Evolutionary conservation across 2,113 vertebrate genomes (phyloP), one percentile per base, ranked within the genome.

Genomic region (Recurvirostra avosetta): DNA sequence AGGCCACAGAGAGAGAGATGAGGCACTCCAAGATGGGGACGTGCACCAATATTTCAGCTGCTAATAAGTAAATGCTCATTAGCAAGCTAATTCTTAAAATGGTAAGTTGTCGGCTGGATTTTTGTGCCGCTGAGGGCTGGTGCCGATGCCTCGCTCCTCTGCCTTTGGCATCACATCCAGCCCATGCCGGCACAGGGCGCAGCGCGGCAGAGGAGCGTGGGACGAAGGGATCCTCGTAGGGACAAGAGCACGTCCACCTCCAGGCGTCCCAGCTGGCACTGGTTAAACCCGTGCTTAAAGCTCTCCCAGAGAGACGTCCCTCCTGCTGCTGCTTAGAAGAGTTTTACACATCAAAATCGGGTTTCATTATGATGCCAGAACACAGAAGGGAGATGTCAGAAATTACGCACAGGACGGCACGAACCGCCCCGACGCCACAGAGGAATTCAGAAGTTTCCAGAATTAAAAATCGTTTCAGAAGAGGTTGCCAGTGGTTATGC

Each of bases 321-420:
- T 77, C 72, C 47, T 55, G 1, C 92, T 66, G 36, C 74, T 23
- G 66, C 66, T 75, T 5, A 4, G 47, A 36, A 30, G 18, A 43
- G 20, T 47, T 67, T 72, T 6, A 22, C 11, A 13, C 71, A 19
- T 61, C 88, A 82, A 32, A 83, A 9, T 7, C 2, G 8, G 45
- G 71, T 94, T 97, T 96, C 92, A 5, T 47, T 88, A 68, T 94
- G 96, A 96, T 73, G 87, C 47, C 49, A 6, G 56, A 49, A 22
- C 43, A 11, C 26, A 55, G 5, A 18, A 71, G 55, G 18, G 67
- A 84, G 65, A 29, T 6, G 45, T 40, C 92, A 90, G 95, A 80
- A 90, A 65, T 86, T 27, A 90, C 49, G 2, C 66, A 23, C 7
- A 2, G 34, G 38, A 8, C 7, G 30, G 38, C 61, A 68, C 1